phyloP scores from a whole-genome alignment of 2,888 invertebrate genomes.

The Ecliptopera silaceata region DNA sequence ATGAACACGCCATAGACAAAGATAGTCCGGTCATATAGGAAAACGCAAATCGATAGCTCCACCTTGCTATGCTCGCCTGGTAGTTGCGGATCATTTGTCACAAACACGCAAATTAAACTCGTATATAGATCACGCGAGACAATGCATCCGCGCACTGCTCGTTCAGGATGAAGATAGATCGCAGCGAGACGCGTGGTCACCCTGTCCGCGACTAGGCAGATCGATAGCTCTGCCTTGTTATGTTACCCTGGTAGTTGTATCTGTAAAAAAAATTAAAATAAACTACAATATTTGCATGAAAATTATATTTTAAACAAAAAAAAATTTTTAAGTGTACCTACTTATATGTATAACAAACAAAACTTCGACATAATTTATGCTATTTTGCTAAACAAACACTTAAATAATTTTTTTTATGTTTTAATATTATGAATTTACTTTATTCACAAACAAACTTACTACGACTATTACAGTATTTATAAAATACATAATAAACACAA shows the following conservation, averaged over 20 bases:
- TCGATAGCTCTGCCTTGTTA: slow-evolving; percentile 19
- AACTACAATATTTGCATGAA: too few species aligned
- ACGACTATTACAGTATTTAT: too few species aligned
- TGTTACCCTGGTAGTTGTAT: slow-evolving; percentile 5
- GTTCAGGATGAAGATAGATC: slow-evolving; percentile 74
- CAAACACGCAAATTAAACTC: slow-evolving; percentile 26
- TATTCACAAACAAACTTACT: too few species aligned
- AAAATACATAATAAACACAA: too few species aligned
- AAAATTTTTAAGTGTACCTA: not conserved
- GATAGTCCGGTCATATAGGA: not conserved
- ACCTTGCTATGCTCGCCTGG: slow-evolving; percentile 5
- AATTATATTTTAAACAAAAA: too few species aligned
- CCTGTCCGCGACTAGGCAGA: slow-evolving; percentile 52
- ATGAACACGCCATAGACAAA: slow-evolving; percentile 16
- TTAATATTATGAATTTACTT: too few species aligned
- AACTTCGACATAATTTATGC: too few species aligned
- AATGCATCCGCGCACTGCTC: slow-evolving; percentile 20
- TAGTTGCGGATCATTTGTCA: slow-evolving; percentile 29
- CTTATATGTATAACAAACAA: too few species aligned
- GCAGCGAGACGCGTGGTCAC: slow-evolving; percentile 69
- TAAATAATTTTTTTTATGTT: too few species aligned
- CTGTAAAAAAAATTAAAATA: not conserved
- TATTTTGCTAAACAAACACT: too few species aligned
- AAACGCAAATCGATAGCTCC: slow-evolving; percentile 1
- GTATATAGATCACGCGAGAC: slow-evolving; percentile 6